Base-by-base conservation (phyloP, 2,888 invertebrate species). In the Hemistola chrysoprasaria region DNA sequence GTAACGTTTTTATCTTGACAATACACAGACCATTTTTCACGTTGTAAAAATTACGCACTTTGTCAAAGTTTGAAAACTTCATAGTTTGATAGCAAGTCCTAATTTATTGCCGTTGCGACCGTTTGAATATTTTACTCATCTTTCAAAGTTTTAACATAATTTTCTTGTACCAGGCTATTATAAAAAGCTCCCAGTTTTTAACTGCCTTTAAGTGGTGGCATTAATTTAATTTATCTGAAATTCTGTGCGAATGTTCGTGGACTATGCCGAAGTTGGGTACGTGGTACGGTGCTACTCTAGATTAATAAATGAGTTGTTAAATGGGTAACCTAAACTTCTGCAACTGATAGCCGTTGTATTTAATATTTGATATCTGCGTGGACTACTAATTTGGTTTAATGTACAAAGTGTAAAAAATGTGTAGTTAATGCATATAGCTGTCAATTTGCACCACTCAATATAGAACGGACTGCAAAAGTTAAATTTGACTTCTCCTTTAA, bases 211-310 rank as follows among this genome's bases (percentile, higher is more conserved):
- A 55, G 56, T 58, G 53, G 52, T 54, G 50, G 61, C 54, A 65
- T 66, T 73, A 71, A 76, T 72, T 71, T 53, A 68, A 72, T 71
- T 74, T 73, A 66, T 71, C 64, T 64, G 58, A 56, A 66, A 72
- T 55, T 53, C 59, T 55, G 54, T 53, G 53, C 64, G 62, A 64
- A 63, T 62, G 62, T 62, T 59, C 32, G 45, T 39, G 32, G 38
- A 45, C 45, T 34, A 26, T 34, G 49, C 58, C 49, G 48, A 59
- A 54, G 62, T 55, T 48, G 16, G 40, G 40, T 16, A 16, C n/a
- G n/a, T n/a, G n/a, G n/a, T n/a, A 40, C 47, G 56, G 61, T 62
- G 53, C 50, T 45, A 41, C 41, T 30, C 28, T 53, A 69, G 61
- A 66, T 67, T 56, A 52, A 47, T 50, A 47, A 34, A n/a, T 25